These are phyloP conservation scores for Fistularia commersonii DNA, from an alignment of 2,797 vertebrate genomes.

Conservation along the genomic window DNA sequence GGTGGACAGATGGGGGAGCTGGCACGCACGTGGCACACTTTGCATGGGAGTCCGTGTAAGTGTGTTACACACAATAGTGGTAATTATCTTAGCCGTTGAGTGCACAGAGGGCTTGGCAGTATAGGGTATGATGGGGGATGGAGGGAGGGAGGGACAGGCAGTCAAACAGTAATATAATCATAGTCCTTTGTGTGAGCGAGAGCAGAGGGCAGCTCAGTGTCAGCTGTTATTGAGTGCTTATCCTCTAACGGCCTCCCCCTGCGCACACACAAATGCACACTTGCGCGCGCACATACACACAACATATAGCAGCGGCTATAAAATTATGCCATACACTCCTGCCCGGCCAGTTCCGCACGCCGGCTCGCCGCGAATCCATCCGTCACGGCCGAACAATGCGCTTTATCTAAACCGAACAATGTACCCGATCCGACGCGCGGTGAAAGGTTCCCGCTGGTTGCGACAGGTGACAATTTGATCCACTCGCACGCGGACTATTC, in stretches of 20 bases:
- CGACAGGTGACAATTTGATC: slow-evolving; percentile 44
- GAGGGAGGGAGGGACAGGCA: slow-evolving; percentile 54
- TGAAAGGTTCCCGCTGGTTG: slow-evolving; percentile 22
- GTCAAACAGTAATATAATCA: slow-evolving; percentile 84
- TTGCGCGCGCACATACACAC: slow-evolving; percentile 29
- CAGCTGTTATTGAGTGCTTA: slow-evolving; percentile 83
- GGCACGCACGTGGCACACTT: slow-evolving; percentile 64
- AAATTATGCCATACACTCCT: slow-evolving; percentile 46
- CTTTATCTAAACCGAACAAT: slow-evolving; percentile 51
- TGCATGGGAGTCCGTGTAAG: slow-evolving; percentile 53
- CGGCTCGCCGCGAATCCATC: slow-evolving; percentile 45
- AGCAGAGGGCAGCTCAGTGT: slow-evolving; percentile 79
- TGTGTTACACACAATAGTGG: slow-evolving; percentile 74
- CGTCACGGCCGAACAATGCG: slow-evolving; percentile 50
- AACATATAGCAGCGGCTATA: slow-evolving; percentile 48
- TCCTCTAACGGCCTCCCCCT: slow-evolving; percentile 67
- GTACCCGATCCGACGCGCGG: slow-evolving; percentile 34
- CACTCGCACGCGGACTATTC: slow-evolving; percentile 23
- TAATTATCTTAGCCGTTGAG: slow-evolving; percentile 78
- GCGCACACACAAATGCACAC: slow-evolving; percentile 42
- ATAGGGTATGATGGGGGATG: slow-evolving; percentile 52
- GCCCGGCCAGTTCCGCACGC: slow-evolving; percentile 54
- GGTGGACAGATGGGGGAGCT: slow-evolving; percentile 67
- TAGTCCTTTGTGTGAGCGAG: slow-evolving; percentile 77
- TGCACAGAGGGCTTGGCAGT: slow-evolving; percentile 69